Evolutionary conservation across 1,140 invertebrate species (phyloP).

Genomic region (Dendroctonus ponderosae): DNA sequence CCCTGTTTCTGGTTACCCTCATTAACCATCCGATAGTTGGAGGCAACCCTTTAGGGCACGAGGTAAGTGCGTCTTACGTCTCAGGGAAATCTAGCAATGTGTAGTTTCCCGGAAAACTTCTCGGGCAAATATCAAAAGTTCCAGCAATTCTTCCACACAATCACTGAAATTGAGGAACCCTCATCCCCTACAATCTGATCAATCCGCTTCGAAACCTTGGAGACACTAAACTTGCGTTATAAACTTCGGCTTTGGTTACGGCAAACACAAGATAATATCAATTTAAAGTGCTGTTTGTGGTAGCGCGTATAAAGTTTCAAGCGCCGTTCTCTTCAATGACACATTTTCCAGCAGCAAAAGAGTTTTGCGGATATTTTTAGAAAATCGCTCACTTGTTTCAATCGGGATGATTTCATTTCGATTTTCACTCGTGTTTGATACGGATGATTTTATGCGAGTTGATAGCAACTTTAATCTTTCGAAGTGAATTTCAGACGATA

Average conservation of each 20-base stretch:
- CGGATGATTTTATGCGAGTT: too few species aligned
- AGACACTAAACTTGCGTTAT: neutral
- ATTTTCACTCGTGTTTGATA: too few species aligned
- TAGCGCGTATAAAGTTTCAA: slow-evolving; percentile 9
- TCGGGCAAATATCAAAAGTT: too few species aligned
- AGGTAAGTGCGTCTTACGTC: slow-evolving; percentile 33
- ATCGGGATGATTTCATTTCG: too few species aligned
- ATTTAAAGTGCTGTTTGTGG: slow-evolving; percentile 9
- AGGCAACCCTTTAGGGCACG: slow-evolving; percentile 47
- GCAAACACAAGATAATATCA: slow-evolving; percentile 9
- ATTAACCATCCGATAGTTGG: slow-evolving; percentile 71
- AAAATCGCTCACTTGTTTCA: too few species aligned
- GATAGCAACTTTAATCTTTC: too few species aligned
- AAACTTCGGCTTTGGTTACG: neutral
- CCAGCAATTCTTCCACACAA: too few species aligned
- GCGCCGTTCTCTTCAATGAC: neutral
- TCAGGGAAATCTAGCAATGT: too few species aligned
- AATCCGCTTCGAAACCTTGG: neutral
- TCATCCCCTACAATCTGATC: too few species aligned
- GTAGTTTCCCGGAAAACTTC: too few species aligned
- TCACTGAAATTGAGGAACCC: too few species aligned
- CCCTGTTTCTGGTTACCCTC: slow-evolving; percentile 79
- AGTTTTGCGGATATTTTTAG: neutral
- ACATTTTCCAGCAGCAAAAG: slow-evolving; percentile 3
- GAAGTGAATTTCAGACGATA: too few species aligned